These are phyloP conservation scores for Ecdyonurus torrentis DNA, from an alignment of 2,888 invertebrate genomes.

Conservation along the genomic window DNA sequence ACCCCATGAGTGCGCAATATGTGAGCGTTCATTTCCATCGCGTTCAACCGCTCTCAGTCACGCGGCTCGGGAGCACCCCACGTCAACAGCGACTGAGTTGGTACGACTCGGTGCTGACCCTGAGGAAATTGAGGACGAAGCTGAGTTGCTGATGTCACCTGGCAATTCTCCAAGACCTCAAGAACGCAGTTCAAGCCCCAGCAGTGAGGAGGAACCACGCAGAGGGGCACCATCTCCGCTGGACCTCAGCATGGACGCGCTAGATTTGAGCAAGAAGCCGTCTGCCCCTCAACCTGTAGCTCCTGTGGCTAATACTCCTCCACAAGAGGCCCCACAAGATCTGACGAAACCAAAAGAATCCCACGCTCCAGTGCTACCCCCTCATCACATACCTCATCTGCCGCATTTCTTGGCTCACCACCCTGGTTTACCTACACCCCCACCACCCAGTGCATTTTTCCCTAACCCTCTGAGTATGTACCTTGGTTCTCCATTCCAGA, in stretches of 20 bases:
- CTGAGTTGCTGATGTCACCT: neutral
- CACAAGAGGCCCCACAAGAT: slow-evolving; percentile 13
- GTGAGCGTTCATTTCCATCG: neutral
- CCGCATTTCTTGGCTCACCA: neutral
- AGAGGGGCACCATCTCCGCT: slow-evolving; percentile 33
- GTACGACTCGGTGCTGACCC: slow-evolving; percentile 1
- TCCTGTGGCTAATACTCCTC: slow-evolving; percentile 1
- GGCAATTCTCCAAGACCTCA: neutral
- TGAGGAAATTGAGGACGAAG: neutral
- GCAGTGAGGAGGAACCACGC: neutral
- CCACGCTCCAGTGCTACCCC: slow-evolving; percentile 3
- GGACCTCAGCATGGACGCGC: slow-evolving; percentile 59
- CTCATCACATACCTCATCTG: neutral
- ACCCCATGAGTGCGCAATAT: neutral
- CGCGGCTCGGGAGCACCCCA: neutral
- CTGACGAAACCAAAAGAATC: slow-evolving; percentile 11
- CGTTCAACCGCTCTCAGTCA: slow-evolving; percentile 2
- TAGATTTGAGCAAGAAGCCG: slow-evolving; percentile 65
- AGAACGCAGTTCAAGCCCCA: neutral
- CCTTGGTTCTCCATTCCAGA: slow-evolving; percentile 11
- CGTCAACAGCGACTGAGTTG: neutral
- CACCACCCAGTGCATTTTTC: slow-evolving; percentile 5
- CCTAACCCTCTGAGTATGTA: slow-evolving; percentile 11
- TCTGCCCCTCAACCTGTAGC: neutral
- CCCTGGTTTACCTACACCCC: slow-evolving; percentile 3